Evolutionary conservation across 2,888 invertebrate genomes (phyloP).

Genomic region (Corbicula japonica): DNA sequence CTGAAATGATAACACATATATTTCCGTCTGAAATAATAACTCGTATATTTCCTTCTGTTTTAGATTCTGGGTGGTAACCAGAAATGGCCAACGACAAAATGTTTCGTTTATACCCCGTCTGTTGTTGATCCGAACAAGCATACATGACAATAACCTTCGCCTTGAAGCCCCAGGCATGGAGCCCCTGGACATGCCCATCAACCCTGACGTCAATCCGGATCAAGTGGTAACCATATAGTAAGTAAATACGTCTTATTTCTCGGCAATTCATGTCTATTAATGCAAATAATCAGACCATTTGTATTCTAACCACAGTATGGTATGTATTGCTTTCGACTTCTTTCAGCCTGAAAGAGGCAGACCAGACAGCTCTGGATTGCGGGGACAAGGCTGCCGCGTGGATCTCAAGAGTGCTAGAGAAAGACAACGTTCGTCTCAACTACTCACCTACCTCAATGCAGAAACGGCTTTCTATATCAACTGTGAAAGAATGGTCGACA

Average conservation of each 20-base stretch:
- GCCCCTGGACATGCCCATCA: not conserved
- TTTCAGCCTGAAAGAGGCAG: not conserved
- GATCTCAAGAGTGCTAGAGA: not conserved
- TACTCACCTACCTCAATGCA: not conserved
- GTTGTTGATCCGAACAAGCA: not conserved
- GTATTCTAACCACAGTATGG: not conserved
- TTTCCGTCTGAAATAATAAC: too few relatives aligned
- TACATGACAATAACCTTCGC: not conserved
- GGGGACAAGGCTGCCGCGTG: not conserved
- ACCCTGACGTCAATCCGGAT: not conserved
- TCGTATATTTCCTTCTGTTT: too few relatives aligned
- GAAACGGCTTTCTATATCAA: not conserved
- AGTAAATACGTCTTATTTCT: too few relatives aligned
- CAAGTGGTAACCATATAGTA: not conserved
- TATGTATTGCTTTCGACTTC: not conserved
- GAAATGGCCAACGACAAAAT: not conserved
- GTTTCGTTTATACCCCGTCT: not conserved
- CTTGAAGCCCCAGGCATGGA: conserved; percentile 1
- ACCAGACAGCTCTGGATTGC: not conserved
- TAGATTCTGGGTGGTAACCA: conserved; percentile 6
- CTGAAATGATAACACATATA: too few relatives aligned
- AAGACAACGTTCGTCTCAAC: not conserved
- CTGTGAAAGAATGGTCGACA: not conserved
- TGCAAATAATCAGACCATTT: too few relatives aligned
- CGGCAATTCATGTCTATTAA: not conserved